Conservation (phyloP, 2,797 vertebrate genomes). For the Pristis pectinata region DNA sequence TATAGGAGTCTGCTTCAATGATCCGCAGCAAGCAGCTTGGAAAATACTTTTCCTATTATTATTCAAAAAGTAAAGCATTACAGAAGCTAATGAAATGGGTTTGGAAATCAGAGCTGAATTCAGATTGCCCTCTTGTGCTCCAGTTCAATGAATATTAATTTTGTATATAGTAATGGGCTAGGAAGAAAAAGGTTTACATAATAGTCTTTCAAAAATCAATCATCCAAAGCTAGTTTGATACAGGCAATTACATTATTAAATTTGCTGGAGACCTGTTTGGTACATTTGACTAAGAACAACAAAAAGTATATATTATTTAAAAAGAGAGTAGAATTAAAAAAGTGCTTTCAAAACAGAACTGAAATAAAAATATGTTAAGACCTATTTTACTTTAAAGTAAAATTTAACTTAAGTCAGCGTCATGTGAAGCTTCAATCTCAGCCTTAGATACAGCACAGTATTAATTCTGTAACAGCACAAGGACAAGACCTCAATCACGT, state of each 20-base stretch:
- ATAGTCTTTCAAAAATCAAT: slow-evolving; percentile 29
- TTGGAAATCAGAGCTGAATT: slow-evolving; percentile 8
- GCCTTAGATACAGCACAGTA: not conserved
- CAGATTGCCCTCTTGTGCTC: not conserved
- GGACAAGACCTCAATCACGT: not conserved
- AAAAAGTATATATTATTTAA: not conserved
- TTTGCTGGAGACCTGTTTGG: not conserved
- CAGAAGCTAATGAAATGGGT: not conserved
- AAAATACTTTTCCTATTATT: not conserved
- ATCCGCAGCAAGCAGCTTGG: not conserved
- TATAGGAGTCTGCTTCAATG: not conserved
- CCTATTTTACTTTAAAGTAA: not conserved
- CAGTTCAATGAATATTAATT: not conserved
- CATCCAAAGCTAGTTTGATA: not conserved
- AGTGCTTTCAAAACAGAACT: not conserved
- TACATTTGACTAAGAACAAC: not conserved
- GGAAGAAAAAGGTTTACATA: slow-evolving; percentile 4
- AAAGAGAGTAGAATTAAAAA: not conserved
- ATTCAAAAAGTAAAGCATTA: not conserved
- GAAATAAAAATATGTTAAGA: not conserved
- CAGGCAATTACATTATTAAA: not conserved
- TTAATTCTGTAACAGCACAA: not conserved
- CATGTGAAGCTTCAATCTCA: not conserved
- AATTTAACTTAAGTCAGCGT: not conserved
- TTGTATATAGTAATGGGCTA: not conserved